Base-by-base conservation (phyloP, 23 tunicate species). In the Halocynthia roretzi region DNA sequence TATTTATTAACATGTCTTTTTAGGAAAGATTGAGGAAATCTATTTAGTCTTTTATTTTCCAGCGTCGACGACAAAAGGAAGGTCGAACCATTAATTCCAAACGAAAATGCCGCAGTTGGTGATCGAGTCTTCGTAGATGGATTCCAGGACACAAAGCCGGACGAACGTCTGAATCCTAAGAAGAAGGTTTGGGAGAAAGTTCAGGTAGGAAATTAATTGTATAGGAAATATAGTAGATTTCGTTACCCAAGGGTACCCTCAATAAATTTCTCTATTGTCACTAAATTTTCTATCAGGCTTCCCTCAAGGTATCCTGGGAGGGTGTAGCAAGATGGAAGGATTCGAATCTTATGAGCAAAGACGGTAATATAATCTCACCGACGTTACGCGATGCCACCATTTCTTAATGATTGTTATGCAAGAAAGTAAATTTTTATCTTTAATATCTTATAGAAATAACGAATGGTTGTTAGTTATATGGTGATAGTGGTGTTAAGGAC, bases 131-230 rank as follows among this genome's bases (percentile, higher is more conserved):
- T 82, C 64, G 87, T 82, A 68, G 94, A 91, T 20, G 96, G 93
- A 7, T 63, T 78, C 12, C 56, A 63, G 23, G 70, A 68, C 6
- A 69, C 64, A 0, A 77, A 67, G 14, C 98, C 98, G 0, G 98
- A 86, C 48, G 85, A 86, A 63, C 53, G 85, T 23, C 68, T 92
- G 8, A 86, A 82, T 50, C 98, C 98, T 6, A 92, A 92, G 61
- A 82, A 85, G 80, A 92, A 92, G 67, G 71, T 92, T 51, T 92
- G 98, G 98, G 98, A 92, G 83, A 92, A 86, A 74, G 71, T 75
- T 7, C 98, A 86, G 92, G 98, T 86, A 67, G 10, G 19, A 51
- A 10, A 8, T 40, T 65, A 40, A 5, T 58, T n/a, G 5, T 58
- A 58, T 4, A 14, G 63, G 15, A 4, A 14, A 58, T 15, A 15